Base-by-base conservation (phyloP, 1,140 invertebrate genomes). In the Pseudachorutes palmiensis region DNA sequence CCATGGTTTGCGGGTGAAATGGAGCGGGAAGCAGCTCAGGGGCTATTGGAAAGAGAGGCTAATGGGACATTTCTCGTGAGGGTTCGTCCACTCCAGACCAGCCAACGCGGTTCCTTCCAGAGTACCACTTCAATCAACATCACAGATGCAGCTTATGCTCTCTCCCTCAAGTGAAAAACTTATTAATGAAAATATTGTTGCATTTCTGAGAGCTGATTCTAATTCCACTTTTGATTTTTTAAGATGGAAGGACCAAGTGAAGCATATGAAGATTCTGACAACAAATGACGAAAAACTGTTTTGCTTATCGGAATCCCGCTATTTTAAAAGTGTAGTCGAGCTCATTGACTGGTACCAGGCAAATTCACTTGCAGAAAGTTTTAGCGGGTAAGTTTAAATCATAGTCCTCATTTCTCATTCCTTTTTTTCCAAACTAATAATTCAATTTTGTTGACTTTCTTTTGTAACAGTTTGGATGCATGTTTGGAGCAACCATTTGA, bases 21-120 rank as follows among this genome's bases (percentile, higher is more conserved):
- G 90, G 88, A 88, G 22, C 82, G 93, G 67, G 88, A 91, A 70
- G 83, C 81, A 62, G 93, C 93, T 5, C 84, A 87, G n/a, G 80
- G 82, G 65, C 84, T 87, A 49, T 79, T 97, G 36, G 87, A 92
- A 77, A 80, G 83, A 49, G 83, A 91, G 48, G 84, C 87, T 71
- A 86, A 92, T 78, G 92, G 93, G 67, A 94, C 93, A 1, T 97
- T 91, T 80, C 82, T 97, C 75, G 82, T 97, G 57, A 81, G 94
- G 57, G 86, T 92, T 65, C 85, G 91, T 62, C 88, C 89, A 30
- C 81, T 84, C 64, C 81, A 80, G 31, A 62, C 45, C 77, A 77
- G 22, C 33, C 9, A 2, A 36, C 24, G 33, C 14, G 64, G 55
- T 16, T 51, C 48, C 24, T 33, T 22, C 19, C 29, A 62, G 49